Base-by-base conservation (phyloP, 2,888 invertebrate genomes). In the Oeneis ivallda region DNA sequence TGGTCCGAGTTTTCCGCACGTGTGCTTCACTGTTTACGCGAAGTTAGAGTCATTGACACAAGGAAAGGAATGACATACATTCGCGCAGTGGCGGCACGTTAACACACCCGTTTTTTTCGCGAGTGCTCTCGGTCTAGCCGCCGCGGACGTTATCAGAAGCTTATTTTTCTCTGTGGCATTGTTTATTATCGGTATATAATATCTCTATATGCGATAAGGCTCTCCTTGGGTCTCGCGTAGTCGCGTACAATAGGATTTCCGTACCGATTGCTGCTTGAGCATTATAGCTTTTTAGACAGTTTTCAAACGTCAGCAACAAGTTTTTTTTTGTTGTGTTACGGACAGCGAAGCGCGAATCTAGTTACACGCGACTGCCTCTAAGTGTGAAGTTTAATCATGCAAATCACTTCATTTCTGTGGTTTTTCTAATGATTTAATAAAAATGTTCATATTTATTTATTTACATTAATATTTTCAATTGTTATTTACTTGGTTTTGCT, bases 51-150 rank as follows among this genome's bases (percentile, higher is more conserved):
- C 91, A 87, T 82, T 91, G 91, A 91, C 90, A 85, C 84, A 37
- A 59, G 82, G 80, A 85, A 81, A 59, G 82, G 80, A 85, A 81
- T 93, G 92, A 92, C 92, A 92, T 82, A 92, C 90, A 92, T 92
- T 90, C 89, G 81, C 82, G 80, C 80, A 79, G 80, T 84, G 87
- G 85, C 85, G 82, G 85, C 79, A 80, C 82, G 81, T 75, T 76
- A 80, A 78, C 82, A 84, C 84, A 85, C 83, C 83, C 79, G 81
- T 77, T 78, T 79, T 79, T 84, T 83, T 79, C 81, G 83, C 82
- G 80, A 74, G 74, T 69, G 71, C 63, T 65, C 57, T 56, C 59
- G 15, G 53, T 67, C 68, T 58, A 67, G 64, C 62, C 60, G 57
- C n/a, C n/a, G n/a, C n/a, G n/a, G n/a, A 71, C 71, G 70, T 80